Conservation (phyloP, 1,140 invertebrate species). For the Acyrthosiphon pisum region DNA sequence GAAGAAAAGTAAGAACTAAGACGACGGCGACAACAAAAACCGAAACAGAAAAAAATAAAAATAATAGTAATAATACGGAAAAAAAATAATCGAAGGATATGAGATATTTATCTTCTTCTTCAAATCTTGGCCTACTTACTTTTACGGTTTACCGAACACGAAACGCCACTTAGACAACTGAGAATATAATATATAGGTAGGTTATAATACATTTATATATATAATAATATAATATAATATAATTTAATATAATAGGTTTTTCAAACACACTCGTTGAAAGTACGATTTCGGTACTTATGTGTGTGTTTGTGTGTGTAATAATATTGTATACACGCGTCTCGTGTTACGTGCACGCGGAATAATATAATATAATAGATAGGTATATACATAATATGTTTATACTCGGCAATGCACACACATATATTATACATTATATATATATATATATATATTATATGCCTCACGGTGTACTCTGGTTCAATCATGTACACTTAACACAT, state of each 20-base stretch:
- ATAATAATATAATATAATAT: background rate
- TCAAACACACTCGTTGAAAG: conserved; percentile 34
- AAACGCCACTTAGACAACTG: conserved; percentile 47
- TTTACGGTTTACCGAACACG: conserved; percentile 47
- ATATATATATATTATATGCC: background rate
- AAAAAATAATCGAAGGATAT: conserved; percentile 21
- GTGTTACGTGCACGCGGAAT: background rate
- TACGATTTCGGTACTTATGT: conserved; percentile 1
- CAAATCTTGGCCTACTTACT: conserved; percentile 41
- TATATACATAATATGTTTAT: background rate
- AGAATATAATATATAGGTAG: background rate
- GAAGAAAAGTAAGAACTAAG: background rate
- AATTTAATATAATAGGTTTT: conserved; percentile 31
- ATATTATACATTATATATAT: background rate
- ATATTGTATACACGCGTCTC: background rate
- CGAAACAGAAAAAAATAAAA: background rate
- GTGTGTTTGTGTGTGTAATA: background rate
- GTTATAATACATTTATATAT: background rate
- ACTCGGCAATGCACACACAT: background rate
- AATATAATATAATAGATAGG: background rate
- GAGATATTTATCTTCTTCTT: conserved; percentile 43
- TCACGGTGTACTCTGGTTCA: background rate
- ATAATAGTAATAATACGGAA: background rate
- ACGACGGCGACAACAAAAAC: background rate
- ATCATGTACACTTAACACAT: background rate